phyloP scores from a whole-genome alignment of 2,797 vertebrate species.

The Xerus rutilus region DNA sequence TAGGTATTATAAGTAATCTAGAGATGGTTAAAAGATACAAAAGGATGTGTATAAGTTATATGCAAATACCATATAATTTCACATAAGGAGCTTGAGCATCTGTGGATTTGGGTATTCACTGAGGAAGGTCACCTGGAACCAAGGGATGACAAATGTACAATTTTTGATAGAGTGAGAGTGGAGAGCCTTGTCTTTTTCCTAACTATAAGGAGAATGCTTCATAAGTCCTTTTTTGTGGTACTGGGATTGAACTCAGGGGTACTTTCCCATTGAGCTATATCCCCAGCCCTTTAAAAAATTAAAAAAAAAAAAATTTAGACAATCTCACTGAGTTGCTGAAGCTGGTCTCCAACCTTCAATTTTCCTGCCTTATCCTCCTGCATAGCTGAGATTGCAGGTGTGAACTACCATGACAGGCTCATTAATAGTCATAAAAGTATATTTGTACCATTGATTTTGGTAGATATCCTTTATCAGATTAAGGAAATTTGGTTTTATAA shows the following conservation, averaged over 20 bases:
- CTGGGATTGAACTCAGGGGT: no score
- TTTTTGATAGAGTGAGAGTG: background rate
- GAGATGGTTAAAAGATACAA: background rate
- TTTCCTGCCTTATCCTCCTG: background rate
- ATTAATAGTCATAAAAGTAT: background rate
- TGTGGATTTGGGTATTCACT: background rate
- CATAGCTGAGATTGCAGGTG: background rate
- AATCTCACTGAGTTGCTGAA: background rate
- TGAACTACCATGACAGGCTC: background rate
- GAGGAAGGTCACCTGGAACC: background rate
- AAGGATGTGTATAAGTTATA: background rate
- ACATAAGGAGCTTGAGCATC: background rate
- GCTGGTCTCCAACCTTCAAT: background rate
- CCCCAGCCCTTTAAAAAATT: no score
- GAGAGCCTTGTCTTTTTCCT: background rate
- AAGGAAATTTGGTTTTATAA: conserved; percentile 28
- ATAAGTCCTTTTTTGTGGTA: background rate
- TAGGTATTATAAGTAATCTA: background rate
- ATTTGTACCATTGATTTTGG: conserved; percentile 38
- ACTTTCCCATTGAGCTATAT: background rate
- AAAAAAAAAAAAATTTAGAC: background rate
- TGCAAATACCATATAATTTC: background rate
- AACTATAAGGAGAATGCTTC: background rate
- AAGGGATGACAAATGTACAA: background rate
- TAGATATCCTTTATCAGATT: conserved; percentile 7